A percentile compares a stretch with the other conserved stretches of the same genome.
These are phyloP conservation scores for Rhinoraja longicauda DNA, from an alignment of 2,797 vertebrate genomes.

Conservation along the genomic window DNA sequence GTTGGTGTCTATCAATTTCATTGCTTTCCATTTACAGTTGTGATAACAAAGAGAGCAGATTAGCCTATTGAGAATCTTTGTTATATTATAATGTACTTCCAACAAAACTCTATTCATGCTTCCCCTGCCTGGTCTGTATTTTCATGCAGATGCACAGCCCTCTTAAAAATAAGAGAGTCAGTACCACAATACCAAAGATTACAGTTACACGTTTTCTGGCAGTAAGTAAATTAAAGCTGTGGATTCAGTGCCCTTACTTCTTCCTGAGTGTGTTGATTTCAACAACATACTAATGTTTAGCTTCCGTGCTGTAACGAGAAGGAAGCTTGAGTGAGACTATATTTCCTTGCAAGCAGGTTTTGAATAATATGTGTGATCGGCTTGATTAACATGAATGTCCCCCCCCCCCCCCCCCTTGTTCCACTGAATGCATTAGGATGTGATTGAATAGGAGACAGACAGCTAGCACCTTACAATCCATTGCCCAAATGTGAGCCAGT, in stretches of 20 bases:
- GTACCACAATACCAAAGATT: slow-evolving; percentile 64
- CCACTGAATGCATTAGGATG: not conserved
- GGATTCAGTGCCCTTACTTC: not conserved
- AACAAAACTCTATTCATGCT: not conserved
- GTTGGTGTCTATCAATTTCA: not conserved
- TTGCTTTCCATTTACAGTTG: not conserved
- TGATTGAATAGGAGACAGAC: not conserved
- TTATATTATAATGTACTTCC: not conserved
- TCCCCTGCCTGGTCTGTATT: slow-evolving; percentile 51
- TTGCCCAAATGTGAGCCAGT: not conserved
- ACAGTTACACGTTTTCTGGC: slow-evolving; percentile 63
- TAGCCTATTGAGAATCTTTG: not conserved
- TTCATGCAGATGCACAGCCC: slow-evolving; percentile 66
- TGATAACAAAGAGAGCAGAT: not conserved
- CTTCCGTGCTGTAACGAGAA: not conserved
- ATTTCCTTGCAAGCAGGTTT: not conserved
- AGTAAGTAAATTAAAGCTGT: slow-evolving; percentile 58
- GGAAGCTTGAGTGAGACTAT: not conserved
- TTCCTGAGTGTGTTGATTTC: not conserved
- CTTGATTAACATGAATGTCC: not conserved
- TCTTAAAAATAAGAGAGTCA: slow-evolving; percentile 60
- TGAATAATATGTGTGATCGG: not conserved
- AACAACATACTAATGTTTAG: not conserved
- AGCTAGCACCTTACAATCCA: not conserved
- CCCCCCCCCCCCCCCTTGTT: no score